These are phyloP conservation scores for Mormyrus proboscirostris DNA, from an alignment of 2,797 vertebrate species.

Conservation along the genomic window DNA sequence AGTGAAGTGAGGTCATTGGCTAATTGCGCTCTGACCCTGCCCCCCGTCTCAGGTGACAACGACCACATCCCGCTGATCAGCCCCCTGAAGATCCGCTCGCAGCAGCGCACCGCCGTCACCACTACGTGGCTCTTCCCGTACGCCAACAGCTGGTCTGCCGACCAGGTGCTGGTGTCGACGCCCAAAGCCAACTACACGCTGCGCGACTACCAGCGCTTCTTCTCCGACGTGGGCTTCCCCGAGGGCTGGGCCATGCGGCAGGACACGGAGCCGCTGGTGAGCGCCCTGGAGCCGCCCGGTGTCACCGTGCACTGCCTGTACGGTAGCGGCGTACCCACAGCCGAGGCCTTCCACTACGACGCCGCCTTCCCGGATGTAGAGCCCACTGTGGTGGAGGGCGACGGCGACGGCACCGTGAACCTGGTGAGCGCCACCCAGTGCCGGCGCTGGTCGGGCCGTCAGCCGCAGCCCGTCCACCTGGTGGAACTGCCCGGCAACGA, in stretches of 20 bases:
- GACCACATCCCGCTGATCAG: constrained; percentile 88
- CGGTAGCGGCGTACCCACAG: constrained; percentile 74
- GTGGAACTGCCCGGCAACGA: constrained; percentile 76
- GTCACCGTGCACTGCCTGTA: constrained; percentile 85
- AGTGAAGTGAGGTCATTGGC: neutral
- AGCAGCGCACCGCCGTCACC: constrained; percentile 85
- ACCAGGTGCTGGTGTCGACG: constrained; percentile 76
- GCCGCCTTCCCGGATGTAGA: constrained; percentile 81
- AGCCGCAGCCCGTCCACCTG: constrained; percentile 70
- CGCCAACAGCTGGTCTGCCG: constrained; percentile 74
- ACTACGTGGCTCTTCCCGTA: constrained; percentile 91
- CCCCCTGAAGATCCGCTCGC: constrained; percentile 80
- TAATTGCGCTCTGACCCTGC: neutral
- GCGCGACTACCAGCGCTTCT: constrained; percentile 75
- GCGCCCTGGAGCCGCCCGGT: constrained; percentile 62
- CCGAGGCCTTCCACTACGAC: constrained; percentile 76
- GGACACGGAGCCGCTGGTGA: constrained; percentile 76
- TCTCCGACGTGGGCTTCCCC: constrained; percentile 73
- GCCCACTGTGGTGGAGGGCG: constrained; percentile 65
- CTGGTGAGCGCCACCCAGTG: constrained; percentile 77
- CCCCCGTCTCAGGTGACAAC: constrained; percentile 74
- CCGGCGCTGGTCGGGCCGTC: constrained; percentile 65
- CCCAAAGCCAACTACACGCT: constrained; percentile 81
- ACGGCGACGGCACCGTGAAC: constrained; percentile 92
- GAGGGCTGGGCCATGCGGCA: constrained; percentile 89